Evolutionary conservation across 2,797 vertebrate genomes (phyloP), one percentile per base, ranked within the genome.

Genomic region (Odontamblyopus rebecca): DNA sequence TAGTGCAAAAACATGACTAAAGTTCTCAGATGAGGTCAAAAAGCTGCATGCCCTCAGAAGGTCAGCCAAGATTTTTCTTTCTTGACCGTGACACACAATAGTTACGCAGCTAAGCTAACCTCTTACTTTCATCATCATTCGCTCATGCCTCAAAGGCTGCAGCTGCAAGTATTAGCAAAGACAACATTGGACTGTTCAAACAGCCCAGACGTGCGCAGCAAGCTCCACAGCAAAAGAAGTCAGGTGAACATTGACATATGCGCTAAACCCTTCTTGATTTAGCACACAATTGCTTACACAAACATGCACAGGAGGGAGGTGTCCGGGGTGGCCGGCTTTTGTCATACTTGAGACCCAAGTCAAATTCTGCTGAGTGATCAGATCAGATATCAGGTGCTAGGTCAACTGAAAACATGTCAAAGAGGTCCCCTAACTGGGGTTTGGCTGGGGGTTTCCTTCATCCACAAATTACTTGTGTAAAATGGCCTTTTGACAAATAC

Each of bases 121-220:
- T 73, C 74, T 84, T 77, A 70, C 75, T 84, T 86, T 91, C 84
- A 88, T 86, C 78, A 68, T 83, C 68, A 80, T 86, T 83, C 75
- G 76, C 72, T 80, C 82, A 86, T 86, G 85, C 86, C 61, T 91
- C 82, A 87, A 80, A 83, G 78, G 79, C 83, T 85, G 86, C 88
- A 92, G 89, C 89, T 91, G 88, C 83, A 77, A 86, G 86, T 86
- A 90, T 92, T 91, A 90, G 87, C 82, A 89, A 89, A 85, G 85
- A 80, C 88, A 91, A 87, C 86, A 90, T 69, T 5, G 7, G 65
- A 66, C 76, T 86, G 80, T 86, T 86, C 85, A 89, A 89, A 89
- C 84, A 85, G 59, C 65, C 56, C 50, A 15, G 13, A 69, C 70
- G 72, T 54, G 53, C 72, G 71, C 62, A 70, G 75, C 71, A 68